Evolutionary conservation across 2,797 vertebrate species (phyloP), one percentile per base, ranked within the genome.

Genomic region (Phyllotis vaccarum): DNA sequence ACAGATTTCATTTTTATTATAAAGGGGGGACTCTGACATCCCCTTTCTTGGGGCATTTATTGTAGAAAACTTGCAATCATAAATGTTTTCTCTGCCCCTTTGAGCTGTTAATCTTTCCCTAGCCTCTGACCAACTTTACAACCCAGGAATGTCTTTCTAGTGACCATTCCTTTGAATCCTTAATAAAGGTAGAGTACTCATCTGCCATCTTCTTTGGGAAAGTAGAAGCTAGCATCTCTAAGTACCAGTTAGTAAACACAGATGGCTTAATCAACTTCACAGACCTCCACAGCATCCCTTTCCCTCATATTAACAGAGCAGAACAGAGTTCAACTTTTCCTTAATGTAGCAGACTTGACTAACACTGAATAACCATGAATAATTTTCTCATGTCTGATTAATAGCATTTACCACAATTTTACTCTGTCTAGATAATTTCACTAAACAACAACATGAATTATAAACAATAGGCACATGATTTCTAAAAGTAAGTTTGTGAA

Each of bases 401-500:
- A 79, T 13, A 24, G 49, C 22, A 34, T 43, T 66, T 40, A 14
- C 40, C 34, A 60, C 52, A 68, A 58, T 66, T 95, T 83, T 93
- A 49, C 3, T 62, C 31, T 92, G 43, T 74, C 52, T 16, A 22
- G 19, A 75, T 46, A 70, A 54, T 85, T 74, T 82, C n/a, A 76
- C 62, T 86, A 90, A 58, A 58, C 29, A 86, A 70, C 22, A 37
- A 70, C 22, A 54, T 29, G 24, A 86, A 34, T 14, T 5, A 75
- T 58, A 68, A 80, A 46, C 8, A 54, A 72, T 81, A 86, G 85
- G 21, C 27, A 31, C 3, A 0, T 27, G 0, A 78, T 68, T 78
- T 86, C 60, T 92, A 13, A 96, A 91, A 95, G 9, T n/a, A 83
- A 49, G 1, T 82, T 89, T 89, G 43, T 14, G 2, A 70, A 58